Evolutionary conservation across 2,797 vertebrate species (phyloP), one percentile per base, ranked within the genome.

Genomic region (Coendou prehensilis): DNA sequence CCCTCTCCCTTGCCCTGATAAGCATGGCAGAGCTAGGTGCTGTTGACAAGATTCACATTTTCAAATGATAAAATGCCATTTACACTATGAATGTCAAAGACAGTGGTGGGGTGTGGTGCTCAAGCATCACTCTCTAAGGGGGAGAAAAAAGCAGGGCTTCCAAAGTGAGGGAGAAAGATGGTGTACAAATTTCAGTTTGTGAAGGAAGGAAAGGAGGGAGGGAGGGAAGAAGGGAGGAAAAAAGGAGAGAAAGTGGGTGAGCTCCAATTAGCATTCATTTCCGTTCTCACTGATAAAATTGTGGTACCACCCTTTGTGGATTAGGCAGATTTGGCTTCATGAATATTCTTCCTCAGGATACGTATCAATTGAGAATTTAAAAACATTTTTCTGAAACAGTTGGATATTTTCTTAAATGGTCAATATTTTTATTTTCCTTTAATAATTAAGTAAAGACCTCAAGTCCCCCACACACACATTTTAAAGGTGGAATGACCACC

Each of bases 1-100:
- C 63, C 41, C 87, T 80, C 26, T 69, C 69, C 26, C 37, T 47
- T 63, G 64, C 92, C 93, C 96, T 97, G 98, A 98, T 98, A 98
- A 98, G 97, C 95, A 56, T 97, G 97, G 98, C 97, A 97, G 97
- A 98, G 92, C 96, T 87, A 94, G 97, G 96, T 96, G 97, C 64
- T 78, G 80, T 96, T 98, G 98, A 98, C 96, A 98, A 97, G 97
- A 88, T 93, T 98, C 97, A 97, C 96, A 97, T 98, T 98, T 98
- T 97, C 97, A 98, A 91, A 89, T 95, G 97, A 98, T 97, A 97
- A 98, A 98, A 97, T 97, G 95, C 96, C 94, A 97, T 97, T 98
- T 98, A 98, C 91, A 98, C 97, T 79, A 91, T 83, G 97, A 98
- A 98, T 95, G 97, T 95, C 97, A 95, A 98, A 1, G 94, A 98